These are phyloP conservation scores for Manduca sexta DNA, from an alignment of 1,140 invertebrate species.

Conservation along the genomic window DNA sequence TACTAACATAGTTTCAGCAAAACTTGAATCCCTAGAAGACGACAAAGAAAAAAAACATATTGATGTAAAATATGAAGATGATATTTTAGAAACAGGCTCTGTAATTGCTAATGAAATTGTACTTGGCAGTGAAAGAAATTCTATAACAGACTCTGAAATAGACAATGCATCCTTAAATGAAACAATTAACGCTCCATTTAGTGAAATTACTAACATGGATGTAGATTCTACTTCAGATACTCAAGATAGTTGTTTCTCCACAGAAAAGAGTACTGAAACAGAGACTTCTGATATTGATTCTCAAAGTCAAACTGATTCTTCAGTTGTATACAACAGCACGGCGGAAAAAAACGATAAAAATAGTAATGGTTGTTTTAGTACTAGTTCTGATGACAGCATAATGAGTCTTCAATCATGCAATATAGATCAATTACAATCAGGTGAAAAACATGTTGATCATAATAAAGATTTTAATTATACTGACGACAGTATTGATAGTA, in stretches of 20 bases:
- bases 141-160: too few relatives aligned
- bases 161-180: too few relatives aligned
- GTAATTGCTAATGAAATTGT: background rate
- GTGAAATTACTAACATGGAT: too few relatives aligned
- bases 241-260: too few relatives aligned
- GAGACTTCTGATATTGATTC: conserved; percentile 2
- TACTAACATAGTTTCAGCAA: conserved; percentile 19
- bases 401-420: background rate
- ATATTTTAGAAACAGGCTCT: background rate
- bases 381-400: background rate
- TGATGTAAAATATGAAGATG: background rate
- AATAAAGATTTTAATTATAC: background rate
- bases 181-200: too few relatives aligned
- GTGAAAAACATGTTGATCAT: background rate
- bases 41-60: background rate
- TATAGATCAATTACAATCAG: background rate
- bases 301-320: too few relatives aligned
- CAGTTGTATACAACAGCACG: too few relatives aligned
- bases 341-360: too few relatives aligned
- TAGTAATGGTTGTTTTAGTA: conserved; percentile 2
- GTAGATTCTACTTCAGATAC: too few relatives aligned
- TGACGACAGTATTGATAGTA: background rate
- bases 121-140: too few relatives aligned
- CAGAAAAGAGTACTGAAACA: conserved; percentile 1
- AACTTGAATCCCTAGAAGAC: conserved; percentile 24